These are phyloP conservation scores for Diglossa brunneiventris DNA, from an alignment of 2,113 vertebrate genomes.

Conservation along the genomic window DNA sequence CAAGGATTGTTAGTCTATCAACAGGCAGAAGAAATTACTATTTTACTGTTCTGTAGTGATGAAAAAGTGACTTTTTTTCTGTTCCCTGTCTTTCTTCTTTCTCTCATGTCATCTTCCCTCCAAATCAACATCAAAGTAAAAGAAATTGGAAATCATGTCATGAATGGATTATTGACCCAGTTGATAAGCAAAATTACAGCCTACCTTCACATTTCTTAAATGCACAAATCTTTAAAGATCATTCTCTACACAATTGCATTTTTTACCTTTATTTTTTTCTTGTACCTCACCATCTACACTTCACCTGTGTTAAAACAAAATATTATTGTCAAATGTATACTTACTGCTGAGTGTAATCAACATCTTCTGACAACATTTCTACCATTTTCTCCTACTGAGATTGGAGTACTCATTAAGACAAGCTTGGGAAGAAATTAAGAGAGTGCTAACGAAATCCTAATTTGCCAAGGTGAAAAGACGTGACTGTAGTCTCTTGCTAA, in stretches of 20 bases:
- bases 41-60: neutral
- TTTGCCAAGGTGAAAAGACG: slow-evolving; percentile 62
- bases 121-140: neutral
- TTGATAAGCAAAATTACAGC: neutral
- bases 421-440: slow-evolving; percentile 55
- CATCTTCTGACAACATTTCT: slow-evolving; percentile 33
- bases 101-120: neutral
- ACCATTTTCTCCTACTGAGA: slow-evolving; percentile 45
- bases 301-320: neutral
- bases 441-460: slow-evolving; percentile 47
- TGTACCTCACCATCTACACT: neutral
- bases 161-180: neutral
- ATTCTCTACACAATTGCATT: neutral
- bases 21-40: neutral
- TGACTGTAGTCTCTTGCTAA: slow-evolving; percentile 46
- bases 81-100: neutral
- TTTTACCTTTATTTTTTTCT: neutral
- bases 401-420: slow-evolving; percentile 49
- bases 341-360: slow-evolving; percentile 43
- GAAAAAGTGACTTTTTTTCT: neutral
- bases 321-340: slow-evolving; percentile 16
- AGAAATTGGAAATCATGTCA: neutral
- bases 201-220: neutral
- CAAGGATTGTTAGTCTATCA: neutral
- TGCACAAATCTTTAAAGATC: neutral